Evolutionary conservation across 1,140 invertebrate genomes (phyloP).

Genomic region (Drosophila guanche): DNA sequence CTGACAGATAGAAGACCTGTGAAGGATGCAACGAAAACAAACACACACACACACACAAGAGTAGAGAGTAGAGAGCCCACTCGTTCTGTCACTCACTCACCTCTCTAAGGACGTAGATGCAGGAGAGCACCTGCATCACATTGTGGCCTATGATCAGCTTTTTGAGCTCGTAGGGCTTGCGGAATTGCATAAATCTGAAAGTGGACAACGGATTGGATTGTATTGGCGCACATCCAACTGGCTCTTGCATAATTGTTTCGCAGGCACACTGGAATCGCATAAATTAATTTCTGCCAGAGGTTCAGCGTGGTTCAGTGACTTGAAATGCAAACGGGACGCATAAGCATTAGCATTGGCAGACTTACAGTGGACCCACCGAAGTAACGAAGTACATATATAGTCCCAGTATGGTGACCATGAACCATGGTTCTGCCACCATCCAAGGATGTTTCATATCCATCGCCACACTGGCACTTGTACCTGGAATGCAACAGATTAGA

Average conservation of each 20-base stretch:
- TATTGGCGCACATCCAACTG: background rate
- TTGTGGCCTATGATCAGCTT: slow-evolving; percentile 68
- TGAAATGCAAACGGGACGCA: background rate
- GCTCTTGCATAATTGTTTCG: background rate
- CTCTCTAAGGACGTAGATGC: slow-evolving; percentile 61
- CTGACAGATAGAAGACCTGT: slow-evolving; percentile 36
- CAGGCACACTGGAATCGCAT: background rate
- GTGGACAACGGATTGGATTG: slow-evolving; percentile 3
- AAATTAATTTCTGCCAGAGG: background rate
- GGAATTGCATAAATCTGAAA: slow-evolving; percentile 66
- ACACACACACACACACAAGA: background rate
- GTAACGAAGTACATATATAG: slow-evolving; percentile 59
- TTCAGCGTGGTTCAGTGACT: background rate
- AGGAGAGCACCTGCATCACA: slow-evolving; percentile 64
- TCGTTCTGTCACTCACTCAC: slow-evolving; percentile 27
- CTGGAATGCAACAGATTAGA: slow-evolving; percentile 4
- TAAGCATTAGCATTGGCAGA: slow-evolving; percentile 8
- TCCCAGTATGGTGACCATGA: slow-evolving; percentile 49
- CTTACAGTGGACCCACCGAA: slow-evolving; percentile 61
- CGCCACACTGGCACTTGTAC: background rate
- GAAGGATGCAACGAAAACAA: background rate
- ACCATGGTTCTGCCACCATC: slow-evolving; percentile 81
- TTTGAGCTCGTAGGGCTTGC: slow-evolving; percentile 62
- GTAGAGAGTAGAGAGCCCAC: background rate
- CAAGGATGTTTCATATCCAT: slow-evolving; percentile 32